Percentiles rank a stretch among this genome's conserved stretches.
phyloP scores from a whole-genome alignment of 1,140 invertebrate genomes.

The Adelges cooleyi region DNA sequence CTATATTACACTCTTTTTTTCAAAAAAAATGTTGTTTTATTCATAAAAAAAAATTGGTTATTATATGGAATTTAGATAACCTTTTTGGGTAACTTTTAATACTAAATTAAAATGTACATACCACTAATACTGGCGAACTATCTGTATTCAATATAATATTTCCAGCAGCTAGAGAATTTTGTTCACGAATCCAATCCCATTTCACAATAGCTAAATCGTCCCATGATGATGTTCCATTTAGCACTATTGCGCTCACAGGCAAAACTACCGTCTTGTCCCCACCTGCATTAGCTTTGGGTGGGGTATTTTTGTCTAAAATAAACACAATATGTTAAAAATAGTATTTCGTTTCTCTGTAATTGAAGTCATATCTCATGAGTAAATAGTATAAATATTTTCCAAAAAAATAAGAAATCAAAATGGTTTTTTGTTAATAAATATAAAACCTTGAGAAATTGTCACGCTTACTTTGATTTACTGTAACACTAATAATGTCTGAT shows the following conservation, averaged over 20 bases:
- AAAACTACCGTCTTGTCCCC: slow-evolving; percentile 54
- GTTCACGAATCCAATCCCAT: slow-evolving; percentile 73
- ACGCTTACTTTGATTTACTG: slow-evolving; percentile 79
- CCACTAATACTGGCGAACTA: slow-evolving; percentile 61
- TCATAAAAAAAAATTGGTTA: too few relatives aligned
- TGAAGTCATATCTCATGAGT: too few relatives aligned
- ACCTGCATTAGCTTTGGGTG: slow-evolving; percentile 56
- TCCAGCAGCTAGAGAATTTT: slow-evolving; percentile 71
- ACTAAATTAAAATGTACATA: slow-evolving; percentile 40
- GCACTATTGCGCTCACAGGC: slow-evolving; percentile 58
- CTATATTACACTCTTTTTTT: too few relatives aligned
- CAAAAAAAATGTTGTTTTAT: too few relatives aligned
- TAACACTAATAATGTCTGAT: slow-evolving; percentile 56
- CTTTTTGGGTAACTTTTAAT: too few relatives aligned
- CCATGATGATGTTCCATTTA: slow-evolving; percentile 74
- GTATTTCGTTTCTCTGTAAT: too few relatives aligned
- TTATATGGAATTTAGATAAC: too few relatives aligned
- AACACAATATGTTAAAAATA: too few relatives aligned
- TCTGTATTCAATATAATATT: slow-evolving; percentile 62
- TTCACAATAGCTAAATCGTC: slow-evolving; percentile 78
- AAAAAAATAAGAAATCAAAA: too few relatives aligned
- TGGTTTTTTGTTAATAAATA: too few relatives aligned
- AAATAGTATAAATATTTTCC: too few relatives aligned
- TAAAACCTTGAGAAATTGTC: too few relatives aligned
- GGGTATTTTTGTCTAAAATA: slow-evolving; percentile 72